These are phyloP conservation scores for Rhyacophila brunnea DNA, from an alignment of 1,140 invertebrate species.

Conservation along the genomic window DNA sequence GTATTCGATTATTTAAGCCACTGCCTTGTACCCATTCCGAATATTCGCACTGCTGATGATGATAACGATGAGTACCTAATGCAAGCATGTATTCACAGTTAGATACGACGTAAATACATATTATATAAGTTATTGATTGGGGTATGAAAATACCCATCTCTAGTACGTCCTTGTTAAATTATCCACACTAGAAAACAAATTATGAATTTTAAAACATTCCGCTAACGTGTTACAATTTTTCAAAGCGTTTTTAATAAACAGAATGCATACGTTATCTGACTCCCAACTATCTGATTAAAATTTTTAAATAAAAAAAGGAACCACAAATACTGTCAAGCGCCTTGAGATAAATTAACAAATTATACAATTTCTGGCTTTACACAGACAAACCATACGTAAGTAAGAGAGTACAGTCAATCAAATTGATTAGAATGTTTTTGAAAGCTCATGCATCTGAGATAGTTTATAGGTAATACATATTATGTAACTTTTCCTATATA, in stretches of 20 bases:
- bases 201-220: slow-evolving; percentile 20
- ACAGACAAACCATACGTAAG: slow-evolving; percentile 14
- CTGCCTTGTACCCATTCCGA: too few species aligned
- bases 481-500: too few species aligned
- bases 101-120: too few species aligned
- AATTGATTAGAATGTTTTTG: too few species aligned
- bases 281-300: slow-evolving; percentile 23
- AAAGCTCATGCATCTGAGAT: too few species aligned
- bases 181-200: slow-evolving; percentile 14
- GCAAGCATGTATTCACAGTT: too few species aligned
- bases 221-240: slow-evolving; percentile 20
- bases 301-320: slow-evolving; percentile 5
- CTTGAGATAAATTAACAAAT: slow-evolving; percentile 35
- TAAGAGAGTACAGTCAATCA: slow-evolving; percentile 12
- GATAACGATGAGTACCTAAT: too few species aligned
- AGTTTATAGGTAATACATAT: too few species aligned
- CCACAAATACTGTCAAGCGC: slow-evolving; percentile 30
- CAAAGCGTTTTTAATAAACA: slow-evolving; percentile 20
- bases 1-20: too few species aligned
- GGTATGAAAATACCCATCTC: too few species aligned
- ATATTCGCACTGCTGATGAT: too few species aligned
- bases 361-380: slow-evolving; percentile 30
- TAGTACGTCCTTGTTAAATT: slow-evolving; percentile 3
- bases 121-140: too few species aligned
- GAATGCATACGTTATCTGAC: slow-evolving; percentile 21